These are phyloP conservation scores for Bothrops jararaca DNA, from an alignment of 2,113 vertebrate genomes.

Conservation along the genomic window DNA sequence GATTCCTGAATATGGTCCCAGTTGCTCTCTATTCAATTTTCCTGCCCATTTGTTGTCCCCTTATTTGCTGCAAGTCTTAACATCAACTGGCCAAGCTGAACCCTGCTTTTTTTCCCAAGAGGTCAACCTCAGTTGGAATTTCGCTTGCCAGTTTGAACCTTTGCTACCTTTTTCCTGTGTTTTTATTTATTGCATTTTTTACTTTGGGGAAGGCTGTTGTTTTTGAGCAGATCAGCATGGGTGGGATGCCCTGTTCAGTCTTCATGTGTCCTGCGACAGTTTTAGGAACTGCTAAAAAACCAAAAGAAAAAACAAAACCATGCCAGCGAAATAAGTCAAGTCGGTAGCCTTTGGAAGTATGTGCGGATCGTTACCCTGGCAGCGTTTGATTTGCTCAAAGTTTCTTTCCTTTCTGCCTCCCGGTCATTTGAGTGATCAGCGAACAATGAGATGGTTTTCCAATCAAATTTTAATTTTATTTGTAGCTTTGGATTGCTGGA, in stretches of 20 bases:
- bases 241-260: accelerated
- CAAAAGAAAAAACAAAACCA: neutral
- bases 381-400: slow-evolving; percentile 26
- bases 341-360: neutral
- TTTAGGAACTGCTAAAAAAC: neutral
- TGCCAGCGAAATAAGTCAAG: neutral
- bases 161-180: neutral
- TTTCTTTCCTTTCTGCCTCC: slow-evolving; percentile 27
- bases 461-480: slow-evolving; percentile 44
- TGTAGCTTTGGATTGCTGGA: slow-evolving; percentile 59
- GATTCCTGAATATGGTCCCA: neutral
- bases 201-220: neutral
- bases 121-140: slow-evolving; percentile 26
- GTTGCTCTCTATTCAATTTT: neutral
- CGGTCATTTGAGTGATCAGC: slow-evolving; percentile 47
- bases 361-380: slow-evolving; percentile 16
- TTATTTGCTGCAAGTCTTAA: neutral
- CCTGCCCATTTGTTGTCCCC: neutral
- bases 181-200: neutral
- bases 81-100: neutral
- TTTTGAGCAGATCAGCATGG: neutral
- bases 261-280: neutral
- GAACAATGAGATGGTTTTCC: slow-evolving; percentile 35
- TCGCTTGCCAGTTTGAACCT: slow-evolving; percentile 30
- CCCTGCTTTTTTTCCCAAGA: slow-evolving; percentile 21